Evolutionary conservation across 2,113 vertebrate species (phyloP), one percentile per base, ranked within the genome.

Genomic region (Podarcis raffonei): DNA sequence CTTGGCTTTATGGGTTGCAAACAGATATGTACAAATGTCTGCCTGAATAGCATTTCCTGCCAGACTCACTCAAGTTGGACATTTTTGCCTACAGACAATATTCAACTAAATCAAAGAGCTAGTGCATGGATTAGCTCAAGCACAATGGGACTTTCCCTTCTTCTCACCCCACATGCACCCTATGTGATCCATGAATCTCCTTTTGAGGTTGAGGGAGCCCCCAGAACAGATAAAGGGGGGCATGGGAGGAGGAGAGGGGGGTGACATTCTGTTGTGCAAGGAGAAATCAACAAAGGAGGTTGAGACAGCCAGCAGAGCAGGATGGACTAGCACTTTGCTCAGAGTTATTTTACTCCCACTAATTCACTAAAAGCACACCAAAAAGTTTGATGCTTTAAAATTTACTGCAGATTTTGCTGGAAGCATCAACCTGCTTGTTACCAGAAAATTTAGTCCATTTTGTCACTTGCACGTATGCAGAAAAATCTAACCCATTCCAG

Each of bases 371-470:
- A 89, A 69, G 8, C n/a, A 80, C 15, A 90, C 48, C 76, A 81
- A n/a, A 88, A 80, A 62, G 53, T 89, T 59, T 13, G 74, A 8
- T 66, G 5, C 74, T 94, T 83, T 85, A 25, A 84, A 89, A 80
- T 83, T 62, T 77, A 1, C 15, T 15, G 57, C 35, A 66, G 13
- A 23, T n/a, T 48, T 42, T 71, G 25, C 39, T 84, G 59, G 35
- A 94, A 91, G n/a, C 25, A 82, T 42, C 68, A 83, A 86, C 39
- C 32, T 86, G 39, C 59, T n/a, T 71, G 84, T 65, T 86, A 53
- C 82, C 79, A 35, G 59, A 35, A 81, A 81, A 30, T 92, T 92
- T 92, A 72, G 48, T 76, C 89, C 92, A 89, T 83, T 84, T 6
- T 65, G 90, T 81, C 92, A 89, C 27, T 89, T 16, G 37, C 12